Evolutionary conservation across 2,797 vertebrate genomes (phyloP).

Genomic region (Thalassophryne amazonica): DNA sequence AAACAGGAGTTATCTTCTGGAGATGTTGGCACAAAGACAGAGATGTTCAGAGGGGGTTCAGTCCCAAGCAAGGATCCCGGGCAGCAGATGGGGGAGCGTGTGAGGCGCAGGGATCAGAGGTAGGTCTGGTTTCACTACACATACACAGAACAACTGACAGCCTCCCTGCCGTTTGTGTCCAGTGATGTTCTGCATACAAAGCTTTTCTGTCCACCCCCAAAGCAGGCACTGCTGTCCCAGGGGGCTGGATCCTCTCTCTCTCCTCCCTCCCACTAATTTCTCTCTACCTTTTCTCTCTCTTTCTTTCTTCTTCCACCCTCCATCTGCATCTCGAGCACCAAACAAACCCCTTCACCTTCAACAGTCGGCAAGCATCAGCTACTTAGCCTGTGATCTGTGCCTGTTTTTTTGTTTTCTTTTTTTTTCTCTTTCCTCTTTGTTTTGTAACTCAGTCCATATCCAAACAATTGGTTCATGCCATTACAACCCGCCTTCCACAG

Average conservation of each 20-base stretch:
- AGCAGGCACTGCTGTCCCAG: constrained; percentile 53
- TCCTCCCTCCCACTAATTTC: constrained; percentile 55
- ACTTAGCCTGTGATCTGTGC: background rate
- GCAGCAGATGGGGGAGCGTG: constrained; percentile 61
- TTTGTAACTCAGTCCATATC: constrained; percentile 4
- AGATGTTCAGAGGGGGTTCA: constrained; percentile 5
- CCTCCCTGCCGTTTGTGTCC: constrained; percentile 53
- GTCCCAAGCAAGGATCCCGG: constrained; percentile 33
- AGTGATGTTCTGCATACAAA: constrained; percentile 64
- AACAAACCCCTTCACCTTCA: constrained; percentile 46
- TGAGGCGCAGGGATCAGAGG: constrained; percentile 50
- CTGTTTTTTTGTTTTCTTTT: background rate
- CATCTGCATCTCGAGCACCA: constrained; percentile 19
- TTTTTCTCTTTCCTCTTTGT: constrained; percentile 7
- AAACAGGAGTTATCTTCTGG: constrained; percentile 12
- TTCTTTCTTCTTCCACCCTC: constrained; percentile 19
- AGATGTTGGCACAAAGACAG: constrained; percentile 6
- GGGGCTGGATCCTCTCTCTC: constrained; percentile 60
- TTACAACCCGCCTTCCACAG: constrained; percentile 1
- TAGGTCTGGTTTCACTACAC: constrained; percentile 67
- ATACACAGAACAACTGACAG: constrained; percentile 60
- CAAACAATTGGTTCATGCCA: constrained; percentile 11
- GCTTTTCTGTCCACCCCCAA: constrained; percentile 64
- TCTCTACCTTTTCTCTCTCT: constrained; percentile 21
- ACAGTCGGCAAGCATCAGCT: constrained; percentile 10